Base-by-base conservation (phyloP, 2,888 invertebrate genomes). In the Lydus trimaculatus region DNA sequence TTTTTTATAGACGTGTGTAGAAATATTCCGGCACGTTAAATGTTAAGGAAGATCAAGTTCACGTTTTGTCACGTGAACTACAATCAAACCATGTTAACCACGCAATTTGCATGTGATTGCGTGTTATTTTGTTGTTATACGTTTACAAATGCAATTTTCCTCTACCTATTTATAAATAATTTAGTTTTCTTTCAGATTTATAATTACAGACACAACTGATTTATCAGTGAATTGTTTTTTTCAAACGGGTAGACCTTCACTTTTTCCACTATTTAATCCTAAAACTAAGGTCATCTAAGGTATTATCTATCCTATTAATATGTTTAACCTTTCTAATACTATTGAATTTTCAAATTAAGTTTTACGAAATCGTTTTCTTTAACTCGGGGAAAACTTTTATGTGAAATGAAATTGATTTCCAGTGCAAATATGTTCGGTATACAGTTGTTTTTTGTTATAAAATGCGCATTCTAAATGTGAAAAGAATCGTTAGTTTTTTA, bases 41-140 rank as follows among this genome's bases (percentile, higher is more conserved):
- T 6, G 13, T 56, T 25, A 25, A 15, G 28, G 56, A 56, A 56
- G 56, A 56, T 56, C 56, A 56, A 56, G 56, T 56, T 56, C 56
- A 56, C 6, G 25, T 56, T 15, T 15, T 56, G 6, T 56, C 56
- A 56, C 28, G 56, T 28, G 56, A 56, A 56, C 15, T 23, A n/a
- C n/a, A 13, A 56, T 15, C 15, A 56, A 56, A n/a, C 7, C 28
- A 28, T 56, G 15, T 56, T 28, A 1, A 28, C 15, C 28, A 56
- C 28, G 8, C 7, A 56, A 56, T 28, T 56, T 56, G 28, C n/a
- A 56, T 52, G 13, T 52, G 52, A 52, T 56, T 56, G 56, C 56
- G 56, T 56, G 56, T 56, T 56, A 56, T 15, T 6, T 28, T 25
- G 25, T 28, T 25, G 25, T 28, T 52, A 25, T 52, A 48, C n/a